Percentiles rank a stretch among this genome's conserved stretches.
phyloP scores from a whole-genome alignment of 2,113 vertebrate species.

The Lycaon pictus region DNA sequence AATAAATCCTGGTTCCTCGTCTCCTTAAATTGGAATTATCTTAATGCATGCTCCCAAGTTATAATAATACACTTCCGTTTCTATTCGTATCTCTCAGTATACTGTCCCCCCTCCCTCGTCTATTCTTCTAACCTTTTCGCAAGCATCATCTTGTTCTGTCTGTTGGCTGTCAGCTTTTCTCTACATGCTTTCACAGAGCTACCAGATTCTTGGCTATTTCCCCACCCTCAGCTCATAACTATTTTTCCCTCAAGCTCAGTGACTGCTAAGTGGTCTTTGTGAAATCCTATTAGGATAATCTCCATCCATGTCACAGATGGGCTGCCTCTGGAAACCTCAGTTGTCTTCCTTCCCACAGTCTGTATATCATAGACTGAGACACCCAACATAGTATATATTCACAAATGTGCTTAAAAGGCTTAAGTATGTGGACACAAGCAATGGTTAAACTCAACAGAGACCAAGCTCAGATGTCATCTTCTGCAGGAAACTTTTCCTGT shows the following conservation, averaged over 20 bases:
- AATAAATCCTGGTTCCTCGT: constrained; percentile 1
- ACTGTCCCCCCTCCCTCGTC: not conserved
- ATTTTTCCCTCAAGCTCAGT: constrained; percentile 67
- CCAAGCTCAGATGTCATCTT: not conserved
- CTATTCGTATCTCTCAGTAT: constrained; percentile 20
- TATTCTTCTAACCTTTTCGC: constrained; percentile 76
- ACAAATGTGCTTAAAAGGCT: constrained; percentile 38
- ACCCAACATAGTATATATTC: not conserved
- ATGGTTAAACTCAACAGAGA: not conserved
- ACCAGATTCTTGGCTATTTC: constrained; percentile 76
- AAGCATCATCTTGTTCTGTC: constrained; percentile 79
- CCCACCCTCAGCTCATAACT: constrained; percentile 75
- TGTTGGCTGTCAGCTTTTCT: constrained; percentile 81
- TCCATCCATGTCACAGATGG: constrained; percentile 40
- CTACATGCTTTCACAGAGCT: constrained; percentile 67
- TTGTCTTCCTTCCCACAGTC: not conserved
- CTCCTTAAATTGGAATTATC: constrained; percentile 56
- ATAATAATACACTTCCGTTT: constrained; percentile 33
- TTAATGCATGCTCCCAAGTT: constrained; percentile 38
- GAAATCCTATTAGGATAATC: constrained; percentile 81
- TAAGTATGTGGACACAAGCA: not conserved
- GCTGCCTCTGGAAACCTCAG: constrained; percentile 62
- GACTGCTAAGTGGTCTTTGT: constrained; percentile 74
- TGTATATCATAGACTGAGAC: not conserved
- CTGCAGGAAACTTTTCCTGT: not conserved